phyloP scores from a whole-genome alignment of 1,140 invertebrate genomes.

The Neotoxoptera formosana region DNA sequence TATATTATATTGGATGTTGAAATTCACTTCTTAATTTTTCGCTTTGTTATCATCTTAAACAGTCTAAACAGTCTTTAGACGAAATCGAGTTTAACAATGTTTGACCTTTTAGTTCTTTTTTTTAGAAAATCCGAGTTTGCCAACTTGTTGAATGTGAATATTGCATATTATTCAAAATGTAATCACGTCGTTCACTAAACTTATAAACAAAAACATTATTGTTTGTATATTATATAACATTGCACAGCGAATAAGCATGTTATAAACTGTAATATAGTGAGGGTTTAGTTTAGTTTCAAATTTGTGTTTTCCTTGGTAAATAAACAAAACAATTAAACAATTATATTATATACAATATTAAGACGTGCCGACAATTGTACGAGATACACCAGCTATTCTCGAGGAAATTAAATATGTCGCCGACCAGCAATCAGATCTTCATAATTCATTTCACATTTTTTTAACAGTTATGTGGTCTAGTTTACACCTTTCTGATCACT shows the following conservation, averaged over 20 bases:
- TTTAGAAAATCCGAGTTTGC: neutral
- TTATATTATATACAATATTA: neutral
- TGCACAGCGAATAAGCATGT: neutral
- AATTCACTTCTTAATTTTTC: neutral
- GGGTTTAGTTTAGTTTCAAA: neutral
- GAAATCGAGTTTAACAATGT: neutral
- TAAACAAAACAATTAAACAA: neutral
- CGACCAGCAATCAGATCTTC: neutral
- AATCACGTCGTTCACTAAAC: neutral
- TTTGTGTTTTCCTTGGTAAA: neutral
- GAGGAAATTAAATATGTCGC: neutral
- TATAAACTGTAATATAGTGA: neutral
- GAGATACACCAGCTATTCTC: neutral
- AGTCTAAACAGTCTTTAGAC: neutral
- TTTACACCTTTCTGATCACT: neutral
- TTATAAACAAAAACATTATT: neutral
- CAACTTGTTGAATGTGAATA: neutral
- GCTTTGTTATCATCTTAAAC: neutral
- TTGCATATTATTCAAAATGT: neutral
- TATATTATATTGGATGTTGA: neutral
- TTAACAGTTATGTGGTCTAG: neutral
- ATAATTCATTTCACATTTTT: neutral
- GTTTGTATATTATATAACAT: neutral
- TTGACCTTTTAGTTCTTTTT: neutral
- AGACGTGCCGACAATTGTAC: neutral